Base-by-base conservation (phyloP, 2,888 invertebrate species). In the Andricus quercusramuli region DNA sequence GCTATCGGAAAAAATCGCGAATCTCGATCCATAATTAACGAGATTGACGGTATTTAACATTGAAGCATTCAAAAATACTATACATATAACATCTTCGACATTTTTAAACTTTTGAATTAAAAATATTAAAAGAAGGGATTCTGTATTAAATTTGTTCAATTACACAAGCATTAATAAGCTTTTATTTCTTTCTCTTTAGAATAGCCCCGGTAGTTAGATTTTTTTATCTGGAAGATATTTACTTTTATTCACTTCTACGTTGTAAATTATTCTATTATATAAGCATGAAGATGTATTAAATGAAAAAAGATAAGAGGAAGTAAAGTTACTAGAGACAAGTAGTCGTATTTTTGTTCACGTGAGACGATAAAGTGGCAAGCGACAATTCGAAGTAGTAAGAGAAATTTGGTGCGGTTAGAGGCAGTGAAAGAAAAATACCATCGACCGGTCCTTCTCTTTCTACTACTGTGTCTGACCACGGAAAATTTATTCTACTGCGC, bases 401-500 rank as follows among this genome's bases (percentile, higher is more conserved):
- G 29, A 64, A 64, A 64, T 64, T 64, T 29, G 25, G 25, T 64
- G 64, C 22, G 64, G 64, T 64, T 64, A 29, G 64, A 64, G 64
- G 64, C 64, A 59, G 22, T 59, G 59, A 22, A 59, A 59, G 59
- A 59, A 59, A 59, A 59, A 59, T 22, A 59, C 59, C 22, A 64
- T 64, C 64, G 64, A 64, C 25, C 64, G 17, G 25, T 1, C 22
- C n/a, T 56, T 56, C 9, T 56, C 56, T n/a, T 56, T 56, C 56
- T 56, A 56, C 25, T 22, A 62, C 62, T 62, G 25, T 22, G 62
- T 25, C 62, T 62, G 62, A 62, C 62, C 62, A 62, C 62, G 62
- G 62, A 13, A 62, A 62, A 62, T 62, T 62, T 62, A 62, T 62
- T 62, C 62, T 62, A 62, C 62, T 62, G 62, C 56, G 56, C 56